phyloP scores from a whole-genome alignment of 2,888 invertebrate species.

The Lathronympha strigana region DNA sequence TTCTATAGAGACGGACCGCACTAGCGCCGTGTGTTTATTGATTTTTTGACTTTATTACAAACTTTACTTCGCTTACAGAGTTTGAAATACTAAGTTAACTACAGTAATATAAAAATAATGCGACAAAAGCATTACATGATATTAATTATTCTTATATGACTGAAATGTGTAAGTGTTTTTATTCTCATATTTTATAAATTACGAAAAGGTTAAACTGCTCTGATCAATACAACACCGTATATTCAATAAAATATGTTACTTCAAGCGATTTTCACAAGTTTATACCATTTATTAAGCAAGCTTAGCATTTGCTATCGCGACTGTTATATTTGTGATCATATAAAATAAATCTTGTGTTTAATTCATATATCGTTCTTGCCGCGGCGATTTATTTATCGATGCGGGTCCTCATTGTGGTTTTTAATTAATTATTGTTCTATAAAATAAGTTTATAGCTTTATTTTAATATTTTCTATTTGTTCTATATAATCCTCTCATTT shows the following conservation, averaged over 20 bases:
- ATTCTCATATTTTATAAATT: neutral
- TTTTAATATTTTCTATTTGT: neutral
- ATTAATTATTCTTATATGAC: conserved; percentile 3
- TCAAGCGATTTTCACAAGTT: neutral
- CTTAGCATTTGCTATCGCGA: conserved; percentile 24
- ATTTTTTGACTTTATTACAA: conserved; percentile 65
- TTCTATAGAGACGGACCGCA: neutral
- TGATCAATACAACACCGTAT: conserved; percentile 6
- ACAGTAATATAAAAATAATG: conserved; percentile 28
- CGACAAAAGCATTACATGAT: conserved; percentile 18
- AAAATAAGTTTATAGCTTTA: neutral
- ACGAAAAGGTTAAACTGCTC: conserved; percentile 14
- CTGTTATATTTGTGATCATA: conserved; percentile 13
- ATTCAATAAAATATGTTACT: neutral
- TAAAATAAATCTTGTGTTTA: neutral
- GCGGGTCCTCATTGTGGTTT: neutral
- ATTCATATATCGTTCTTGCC: conserved; percentile 8
- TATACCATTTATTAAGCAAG: neutral
- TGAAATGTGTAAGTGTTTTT: neutral
- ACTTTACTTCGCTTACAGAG: conserved; percentile 47
- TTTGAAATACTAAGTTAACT: conserved; percentile 38
- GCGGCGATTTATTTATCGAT: conserved; percentile 28
- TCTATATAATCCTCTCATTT: neutral
- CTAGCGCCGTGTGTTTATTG: conserved; percentile 55
- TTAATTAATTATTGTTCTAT: neutral